A percentile compares a stretch with the other conserved stretches of the same genome.
Conservation (phyloP, 2,888 invertebrate species). For the Autographa pulchrina region DNA sequence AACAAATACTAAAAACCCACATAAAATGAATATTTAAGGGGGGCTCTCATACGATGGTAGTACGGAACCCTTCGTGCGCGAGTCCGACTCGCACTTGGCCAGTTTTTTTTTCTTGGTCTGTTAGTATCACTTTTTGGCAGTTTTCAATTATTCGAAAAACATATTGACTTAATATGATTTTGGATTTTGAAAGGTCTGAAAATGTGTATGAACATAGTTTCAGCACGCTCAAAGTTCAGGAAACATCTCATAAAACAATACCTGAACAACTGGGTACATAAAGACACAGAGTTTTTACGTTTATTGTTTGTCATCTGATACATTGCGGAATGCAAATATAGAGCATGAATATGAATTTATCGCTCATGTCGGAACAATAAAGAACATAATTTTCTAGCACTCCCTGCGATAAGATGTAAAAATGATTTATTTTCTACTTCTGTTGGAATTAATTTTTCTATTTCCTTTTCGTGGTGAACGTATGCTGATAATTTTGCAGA, state of each 20-base stretch:
- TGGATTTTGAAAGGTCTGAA: no score
- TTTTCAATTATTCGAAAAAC: no score
- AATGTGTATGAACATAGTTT: no score
- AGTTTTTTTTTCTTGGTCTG: no score
- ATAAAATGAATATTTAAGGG: no score
- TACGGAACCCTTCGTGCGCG: no score
- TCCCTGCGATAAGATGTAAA: background rate
- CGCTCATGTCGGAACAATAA: background rate
- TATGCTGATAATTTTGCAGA: background rate
- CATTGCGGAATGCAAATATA: conserved; percentile 8
- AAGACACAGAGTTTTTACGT: background rate
- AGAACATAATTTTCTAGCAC: conserved; percentile 9
- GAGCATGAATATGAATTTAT: conserved; percentile 7
- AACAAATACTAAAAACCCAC: no score
- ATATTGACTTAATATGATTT: no score
- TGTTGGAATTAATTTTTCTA: background rate
- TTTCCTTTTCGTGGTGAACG: background rate
- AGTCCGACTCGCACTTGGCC: no score
- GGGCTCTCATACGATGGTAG: no score
- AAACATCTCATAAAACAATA: background rate
- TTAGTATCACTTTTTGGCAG: no score
- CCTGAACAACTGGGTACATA: background rate
- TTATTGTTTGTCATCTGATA: conserved; percentile 4
- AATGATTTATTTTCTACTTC: background rate
- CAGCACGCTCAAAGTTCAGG: background rate